A percentile compares a stretch with the other conserved stretches of the same genome.
Evolutionary conservation across 2,113 vertebrate genomes (phyloP).

Genomic region (Oreochromis tanganicae): DNA sequence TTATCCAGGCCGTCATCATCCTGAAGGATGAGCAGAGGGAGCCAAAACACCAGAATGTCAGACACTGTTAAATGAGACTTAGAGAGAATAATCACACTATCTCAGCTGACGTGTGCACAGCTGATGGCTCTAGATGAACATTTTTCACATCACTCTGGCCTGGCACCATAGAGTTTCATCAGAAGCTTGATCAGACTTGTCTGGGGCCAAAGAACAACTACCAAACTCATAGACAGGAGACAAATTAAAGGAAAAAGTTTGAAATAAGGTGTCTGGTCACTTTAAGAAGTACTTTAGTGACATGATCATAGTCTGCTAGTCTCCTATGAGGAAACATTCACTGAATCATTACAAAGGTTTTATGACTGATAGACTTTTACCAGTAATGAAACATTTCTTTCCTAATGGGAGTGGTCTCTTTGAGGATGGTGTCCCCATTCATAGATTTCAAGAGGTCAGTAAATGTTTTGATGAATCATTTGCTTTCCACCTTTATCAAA

Average conservation of each 20-base stretch:
- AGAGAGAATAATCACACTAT: neutral
- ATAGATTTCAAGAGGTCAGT: neutral
- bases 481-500: neutral
- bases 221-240: neutral
- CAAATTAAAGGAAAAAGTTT: neutral
- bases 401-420: neutral
- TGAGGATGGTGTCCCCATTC: neutral
- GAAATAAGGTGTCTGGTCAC: neutral
- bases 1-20: neutral
- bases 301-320: neutral
- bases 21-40: neutral
- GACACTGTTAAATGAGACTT: neutral
- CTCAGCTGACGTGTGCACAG: neutral
- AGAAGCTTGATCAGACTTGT: constrained; percentile 32
- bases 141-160: neutral
- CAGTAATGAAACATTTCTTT: neutral
- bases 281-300: neutral
- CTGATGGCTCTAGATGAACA: neutral
- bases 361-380: neutral
- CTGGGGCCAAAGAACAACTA: neutral
- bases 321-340: neutral
- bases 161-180: neutral
- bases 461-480: neutral
- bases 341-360: neutral
- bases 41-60: neutral